Base-by-base conservation (phyloP, 2,113 vertebrate species). In the Microtus montanus region DNA sequence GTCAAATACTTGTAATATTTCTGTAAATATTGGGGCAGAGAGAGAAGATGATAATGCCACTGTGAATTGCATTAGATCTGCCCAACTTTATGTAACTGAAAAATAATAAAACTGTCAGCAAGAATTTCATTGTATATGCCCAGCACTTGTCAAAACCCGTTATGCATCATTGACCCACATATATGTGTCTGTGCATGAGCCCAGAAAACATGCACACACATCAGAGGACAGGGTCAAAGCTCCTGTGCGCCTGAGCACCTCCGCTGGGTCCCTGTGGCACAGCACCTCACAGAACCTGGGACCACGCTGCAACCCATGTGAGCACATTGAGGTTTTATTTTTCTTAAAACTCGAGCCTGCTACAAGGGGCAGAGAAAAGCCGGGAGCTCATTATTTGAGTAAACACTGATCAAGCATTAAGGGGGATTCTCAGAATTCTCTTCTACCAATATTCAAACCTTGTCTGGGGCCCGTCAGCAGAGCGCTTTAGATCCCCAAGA, bases 1-100 rank as follows among this genome's bases (percentile, higher is more conserved):
- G 99, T 99, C 99, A 99, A 98, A 99, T 98, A 99, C 98, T 98
- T 99, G 97, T 98, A 98, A 98, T 99, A 98, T 98, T 98, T 98
- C 98, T 96, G 97, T 98, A 99, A 98, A 98, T 98, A 98, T 98
- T 98, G 98, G 96, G 97, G 97, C 92, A 97, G 97, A 98, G 97
- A 95, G 96, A 97, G 75, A 94, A 87, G 24, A 38, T 97, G 96
- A 95, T 98, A 98, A 96, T 98, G 94, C 96, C 96, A 90, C 97
- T 84, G 91, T 95, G 71, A 96, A 79, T 97, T 96, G 73, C 83
- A 68, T 97, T 97, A 98, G 96, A 98, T 97, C 97, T 97, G 93
- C 91, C 97, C 97, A 94, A 86, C 85, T 97, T 98, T 95, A 98
- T 8, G 2, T 97, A 87, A 96, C 93, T 86, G 89, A 97, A 89